phyloP scores from a whole-genome alignment of 2,888 invertebrate genomes.

The Blastobasis lacticolella region DNA sequence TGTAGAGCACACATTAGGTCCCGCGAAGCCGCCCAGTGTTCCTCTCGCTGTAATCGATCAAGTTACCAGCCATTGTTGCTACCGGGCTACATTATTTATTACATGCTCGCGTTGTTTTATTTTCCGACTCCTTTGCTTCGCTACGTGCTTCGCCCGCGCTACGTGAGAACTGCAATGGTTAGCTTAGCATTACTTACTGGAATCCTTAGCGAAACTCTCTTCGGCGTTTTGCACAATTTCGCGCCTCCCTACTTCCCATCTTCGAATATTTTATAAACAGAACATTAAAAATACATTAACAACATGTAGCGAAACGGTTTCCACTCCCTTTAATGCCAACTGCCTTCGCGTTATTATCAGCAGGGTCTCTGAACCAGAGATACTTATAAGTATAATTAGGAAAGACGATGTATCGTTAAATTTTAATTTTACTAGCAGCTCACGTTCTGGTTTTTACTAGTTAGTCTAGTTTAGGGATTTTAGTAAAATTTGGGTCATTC shows the following conservation, averaged over 20 bases:
- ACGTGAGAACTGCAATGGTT: not conserved
- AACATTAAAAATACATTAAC: conserved; percentile 39
- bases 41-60: conserved; percentile 18
- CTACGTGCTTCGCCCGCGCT: not conserved
- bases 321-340: conserved; percentile 10
- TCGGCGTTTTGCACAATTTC: conserved; percentile 4
- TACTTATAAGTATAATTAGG: no score
- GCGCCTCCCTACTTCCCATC: conserved; percentile 14
- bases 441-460: no score
- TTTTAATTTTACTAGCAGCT: no score
- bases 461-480: no score
- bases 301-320: conserved; percentile 17
- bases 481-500: no score
- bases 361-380: no score
- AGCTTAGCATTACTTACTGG: not conserved
- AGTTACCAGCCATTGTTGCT: conserved; percentile 12
- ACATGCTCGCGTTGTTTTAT: conserved; percentile 9
- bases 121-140: not conserved
- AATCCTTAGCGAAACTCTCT: not conserved
- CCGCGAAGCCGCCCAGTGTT: conserved; percentile 11
- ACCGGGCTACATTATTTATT: conserved; percentile 13
- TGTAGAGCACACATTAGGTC: not conserved
- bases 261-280: conserved; percentile 22
- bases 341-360: conserved; percentile 7
- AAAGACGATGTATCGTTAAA: no score